These are phyloP conservation scores for Equus quagga DNA, from an alignment of 2,113 vertebrate genomes.

Conservation along the genomic window DNA sequence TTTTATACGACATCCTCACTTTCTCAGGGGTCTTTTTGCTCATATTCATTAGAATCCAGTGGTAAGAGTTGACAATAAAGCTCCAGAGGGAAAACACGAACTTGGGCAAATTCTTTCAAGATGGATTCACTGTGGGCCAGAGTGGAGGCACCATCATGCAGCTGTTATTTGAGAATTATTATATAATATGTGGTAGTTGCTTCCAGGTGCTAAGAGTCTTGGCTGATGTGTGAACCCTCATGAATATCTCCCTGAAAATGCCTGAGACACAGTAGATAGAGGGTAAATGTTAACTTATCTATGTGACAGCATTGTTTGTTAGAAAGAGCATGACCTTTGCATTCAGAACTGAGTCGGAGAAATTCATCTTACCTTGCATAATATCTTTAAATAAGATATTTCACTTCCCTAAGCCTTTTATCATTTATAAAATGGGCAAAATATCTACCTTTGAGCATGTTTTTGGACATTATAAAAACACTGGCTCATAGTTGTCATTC, in stretches of 20 bases:
- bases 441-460: background rate
- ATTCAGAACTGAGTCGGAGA: background rate
- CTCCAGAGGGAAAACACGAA: background rate
- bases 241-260: slow-evolving; percentile 25
- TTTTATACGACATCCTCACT: no score
- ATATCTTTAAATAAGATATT: background rate
- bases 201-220: background rate
- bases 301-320: background rate
- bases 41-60: background rate
- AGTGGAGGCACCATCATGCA: background rate
- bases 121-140: background rate
- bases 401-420: background rate
- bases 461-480: background rate
- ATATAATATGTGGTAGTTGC: background rate
- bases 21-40: background rate
- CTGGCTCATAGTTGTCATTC: background rate
- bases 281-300: background rate
- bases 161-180: background rate
- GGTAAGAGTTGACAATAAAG: background rate
- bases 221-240: background rate
- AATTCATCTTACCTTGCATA: background rate
- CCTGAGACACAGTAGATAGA: background rate
- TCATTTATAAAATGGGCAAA: background rate
- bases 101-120: background rate
- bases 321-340: background rate